Base-by-base conservation (phyloP, 1,140 invertebrate species). In the Drosophila nebulosa region DNA sequence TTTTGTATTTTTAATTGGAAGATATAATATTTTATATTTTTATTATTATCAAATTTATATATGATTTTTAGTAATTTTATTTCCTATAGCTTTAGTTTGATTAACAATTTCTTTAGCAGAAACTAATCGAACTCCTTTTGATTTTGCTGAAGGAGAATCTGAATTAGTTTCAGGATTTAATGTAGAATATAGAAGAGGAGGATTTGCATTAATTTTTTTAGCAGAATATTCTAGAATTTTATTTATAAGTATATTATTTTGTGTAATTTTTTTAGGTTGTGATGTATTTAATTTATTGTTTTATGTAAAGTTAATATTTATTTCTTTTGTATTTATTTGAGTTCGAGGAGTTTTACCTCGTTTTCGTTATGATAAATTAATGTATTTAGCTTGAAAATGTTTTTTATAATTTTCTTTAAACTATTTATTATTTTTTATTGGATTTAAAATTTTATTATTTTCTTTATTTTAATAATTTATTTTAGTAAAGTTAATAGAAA, bases 111-210 rank as follows among this genome's bases (percentile, higher is more conserved):
- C 91, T 74, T 92, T 95, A 90, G 94, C 94, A 55, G 95, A 96
- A 91, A 94, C 93, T 79, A 96, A 95, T 93, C 95, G 95, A 0
- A 93, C 94, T 83, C 95, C 94, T 68, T 96, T 95, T 95, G 95
- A 96, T 95, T 95, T 96, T 93, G 93, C 94, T 78, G 95, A 96
- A 80, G 94, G 94, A 0, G 94, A 96, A 89, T 95, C 93, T 50
- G 95, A 96, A 89, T 93, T 96, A 92, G 94, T 96, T 78, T 96
- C 94, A 27, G 95, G 95, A 6, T 96, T 95, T 95, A 96, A 96
- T 94, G 92, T 94, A n/a, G n/a, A n/a, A n/a, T n/a, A n/a, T n/a
- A n/a, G n/a, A 88, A 93, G 93, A 89, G 92, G 92, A 0, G 91
- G 91, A n/a, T 96, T 96, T 95, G 93, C 93, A 70, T 92, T 95